These are phyloP conservation scores for Eupeodes latifasciatus DNA, from an alignment of 2,888 invertebrate species.

Conservation along the genomic window DNA sequence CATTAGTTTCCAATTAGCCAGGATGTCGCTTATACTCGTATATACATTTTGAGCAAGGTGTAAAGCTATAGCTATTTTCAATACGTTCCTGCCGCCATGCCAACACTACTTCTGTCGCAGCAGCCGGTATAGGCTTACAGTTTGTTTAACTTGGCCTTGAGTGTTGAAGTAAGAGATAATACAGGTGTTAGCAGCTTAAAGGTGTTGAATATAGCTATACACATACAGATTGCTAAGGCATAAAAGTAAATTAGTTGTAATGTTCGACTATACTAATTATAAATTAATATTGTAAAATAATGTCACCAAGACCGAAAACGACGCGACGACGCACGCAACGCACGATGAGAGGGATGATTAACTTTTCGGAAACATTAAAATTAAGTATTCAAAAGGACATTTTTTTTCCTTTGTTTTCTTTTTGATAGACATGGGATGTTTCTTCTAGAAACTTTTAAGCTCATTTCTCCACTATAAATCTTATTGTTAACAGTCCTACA, in stretches of 20 bases:
- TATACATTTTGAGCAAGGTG: background rate
- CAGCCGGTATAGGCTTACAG: background rate
- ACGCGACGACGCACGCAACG: too few species aligned
- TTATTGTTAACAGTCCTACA: too few species aligned
- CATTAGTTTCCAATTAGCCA: constrained; percentile 63
- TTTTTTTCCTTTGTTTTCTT: too few species aligned
- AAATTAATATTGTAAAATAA: background rate
- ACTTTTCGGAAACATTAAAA: too few species aligned
- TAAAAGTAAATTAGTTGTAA: background rate
- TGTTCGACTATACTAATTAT: background rate
- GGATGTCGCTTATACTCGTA: constrained; percentile 48
- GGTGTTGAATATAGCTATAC: background rate
- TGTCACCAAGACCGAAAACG: background rate
- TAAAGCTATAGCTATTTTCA: background rate
- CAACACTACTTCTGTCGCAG: background rate
- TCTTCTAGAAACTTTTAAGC: too few species aligned
- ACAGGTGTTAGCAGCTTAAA: constrained; percentile 17
- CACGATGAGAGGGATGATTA: too few species aligned
- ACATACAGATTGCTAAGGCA: too few species aligned
- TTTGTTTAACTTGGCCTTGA: constrained; percentile 9
- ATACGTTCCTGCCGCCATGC: background rate
- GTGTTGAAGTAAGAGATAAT: constrained; percentile 27
- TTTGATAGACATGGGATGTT: too few species aligned
- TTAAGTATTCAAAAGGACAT: too few species aligned
- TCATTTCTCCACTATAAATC: too few species aligned